These are phyloP conservation scores for Butorides virescens DNA, from an alignment of 2,113 vertebrate species.

Conservation along the genomic window DNA sequence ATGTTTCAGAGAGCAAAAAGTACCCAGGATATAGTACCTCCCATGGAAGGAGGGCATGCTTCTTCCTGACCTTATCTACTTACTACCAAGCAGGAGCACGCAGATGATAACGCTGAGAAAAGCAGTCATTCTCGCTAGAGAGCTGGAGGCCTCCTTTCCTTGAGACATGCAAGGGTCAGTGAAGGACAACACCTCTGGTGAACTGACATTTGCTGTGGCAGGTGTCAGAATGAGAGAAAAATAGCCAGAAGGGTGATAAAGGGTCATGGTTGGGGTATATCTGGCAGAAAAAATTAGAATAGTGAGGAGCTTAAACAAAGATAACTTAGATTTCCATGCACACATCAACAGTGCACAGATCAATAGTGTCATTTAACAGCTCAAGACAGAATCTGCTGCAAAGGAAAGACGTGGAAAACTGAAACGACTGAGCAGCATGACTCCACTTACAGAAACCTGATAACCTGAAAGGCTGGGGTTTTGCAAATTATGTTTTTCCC, in stretches of 20 bases:
- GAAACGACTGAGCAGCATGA: neutral
- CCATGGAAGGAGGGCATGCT: neutral
- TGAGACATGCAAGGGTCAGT: neutral
- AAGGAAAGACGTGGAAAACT: neutral
- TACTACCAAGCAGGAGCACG: neutral
- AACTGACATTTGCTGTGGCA: neutral
- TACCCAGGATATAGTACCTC: neutral
- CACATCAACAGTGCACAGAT: neutral
- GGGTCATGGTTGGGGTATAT: neutral
- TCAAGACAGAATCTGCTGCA: neutral
- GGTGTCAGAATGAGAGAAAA: neutral
- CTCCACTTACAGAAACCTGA: neutral
- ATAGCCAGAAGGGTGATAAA: neutral
- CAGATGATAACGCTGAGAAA: neutral
- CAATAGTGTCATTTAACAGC: neutral
- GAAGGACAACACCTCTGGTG: neutral
- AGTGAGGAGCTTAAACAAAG: neutral
- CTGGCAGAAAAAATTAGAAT: neutral
- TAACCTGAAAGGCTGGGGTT: neutral
- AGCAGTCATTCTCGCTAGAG: neutral
- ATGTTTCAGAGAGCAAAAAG: neutral
- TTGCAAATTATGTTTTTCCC: neutral
- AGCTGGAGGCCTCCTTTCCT: neutral
- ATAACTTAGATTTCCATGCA: neutral
- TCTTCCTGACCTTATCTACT: neutral